Percentiles rank a stretch among this genome's conserved stretches.
These are phyloP conservation scores for Berghia stephanieae DNA, from an alignment of 1,140 invertebrate species.

Conservation along the genomic window DNA sequence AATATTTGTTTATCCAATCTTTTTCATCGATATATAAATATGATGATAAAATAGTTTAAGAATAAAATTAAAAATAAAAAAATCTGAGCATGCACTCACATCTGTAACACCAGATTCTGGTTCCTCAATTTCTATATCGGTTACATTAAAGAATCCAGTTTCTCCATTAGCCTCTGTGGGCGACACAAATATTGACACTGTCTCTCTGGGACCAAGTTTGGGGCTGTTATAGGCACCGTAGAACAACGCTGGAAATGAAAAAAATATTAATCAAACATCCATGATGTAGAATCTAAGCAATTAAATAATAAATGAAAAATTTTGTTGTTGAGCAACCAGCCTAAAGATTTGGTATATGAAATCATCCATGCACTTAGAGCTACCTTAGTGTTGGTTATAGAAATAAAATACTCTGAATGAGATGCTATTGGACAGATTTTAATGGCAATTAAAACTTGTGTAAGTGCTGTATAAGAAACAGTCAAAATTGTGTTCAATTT, in stretches of 20 bases:
- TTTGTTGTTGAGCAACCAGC: too few species aligned
- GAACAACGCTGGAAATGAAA: constrained; percentile 42
- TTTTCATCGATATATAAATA: too few species aligned
- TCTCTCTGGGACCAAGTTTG: constrained; percentile 37
- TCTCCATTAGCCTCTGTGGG: constrained; percentile 61
- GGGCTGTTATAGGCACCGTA: constrained; percentile 60
- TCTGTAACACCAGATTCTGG: constrained; percentile 37
- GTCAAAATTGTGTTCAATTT: too few species aligned
- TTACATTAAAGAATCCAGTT: constrained; percentile 56
- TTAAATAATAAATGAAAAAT: too few species aligned
- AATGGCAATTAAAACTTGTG: too few species aligned
- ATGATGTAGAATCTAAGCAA: not conserved
- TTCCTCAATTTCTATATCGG: constrained; percentile 47
- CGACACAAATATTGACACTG: constrained; percentile 45
- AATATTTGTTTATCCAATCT: too few species aligned
- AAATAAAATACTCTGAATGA: too few species aligned
- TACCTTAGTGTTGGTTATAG: too few species aligned
- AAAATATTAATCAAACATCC: not conserved
- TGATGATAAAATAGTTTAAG: not conserved
- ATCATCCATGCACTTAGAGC: too few species aligned
- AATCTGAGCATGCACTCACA: constrained; percentile 36
- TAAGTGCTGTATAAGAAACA: too few species aligned
- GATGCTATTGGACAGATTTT: too few species aligned
- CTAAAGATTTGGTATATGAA: too few species aligned
- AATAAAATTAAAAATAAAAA: not conserved